These are phyloP conservation scores for Hippopotamyrus pictus DNA, from an alignment of 2,797 vertebrate genomes.

Conservation along the genomic window DNA sequence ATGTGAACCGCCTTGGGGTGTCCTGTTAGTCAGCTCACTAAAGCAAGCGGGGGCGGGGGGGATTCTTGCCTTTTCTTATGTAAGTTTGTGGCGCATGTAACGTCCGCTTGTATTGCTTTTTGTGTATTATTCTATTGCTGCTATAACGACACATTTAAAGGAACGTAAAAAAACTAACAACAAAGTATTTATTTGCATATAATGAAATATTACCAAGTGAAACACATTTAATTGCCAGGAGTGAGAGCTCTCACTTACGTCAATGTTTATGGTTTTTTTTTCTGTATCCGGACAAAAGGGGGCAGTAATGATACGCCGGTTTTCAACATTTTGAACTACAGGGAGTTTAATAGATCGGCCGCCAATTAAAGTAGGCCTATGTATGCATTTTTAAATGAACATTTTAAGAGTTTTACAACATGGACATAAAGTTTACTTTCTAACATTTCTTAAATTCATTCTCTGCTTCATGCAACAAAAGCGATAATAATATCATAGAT, in stretches of 20 bases:
- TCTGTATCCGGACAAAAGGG: background rate
- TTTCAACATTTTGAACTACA: background rate
- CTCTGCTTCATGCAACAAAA: background rate
- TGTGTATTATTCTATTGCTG: background rate
- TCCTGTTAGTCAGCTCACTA: background rate
- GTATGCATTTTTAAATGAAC: background rate
- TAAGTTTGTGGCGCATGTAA: background rate
- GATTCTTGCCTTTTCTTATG: background rate
- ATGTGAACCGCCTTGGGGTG: background rate
- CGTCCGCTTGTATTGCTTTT: background rate
- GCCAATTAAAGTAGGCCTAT: background rate
- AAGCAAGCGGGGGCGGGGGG: background rate
- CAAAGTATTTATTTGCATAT: background rate
- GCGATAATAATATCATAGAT: background rate
- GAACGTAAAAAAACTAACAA: background rate
- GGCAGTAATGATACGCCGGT: slow-evolving; percentile 2
- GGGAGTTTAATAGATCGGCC: background rate
- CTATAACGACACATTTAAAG: background rate
- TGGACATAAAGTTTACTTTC: background rate
- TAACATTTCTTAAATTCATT: background rate
- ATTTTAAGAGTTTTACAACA: background rate
- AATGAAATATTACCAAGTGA: background rate
- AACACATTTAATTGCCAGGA: background rate
- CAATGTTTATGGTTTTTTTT: background rate
- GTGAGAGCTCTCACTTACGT: background rate